These are phyloP conservation scores for Festucalex cinctus DNA, from an alignment of 2,113 vertebrate species.

Conservation along the genomic window DNA sequence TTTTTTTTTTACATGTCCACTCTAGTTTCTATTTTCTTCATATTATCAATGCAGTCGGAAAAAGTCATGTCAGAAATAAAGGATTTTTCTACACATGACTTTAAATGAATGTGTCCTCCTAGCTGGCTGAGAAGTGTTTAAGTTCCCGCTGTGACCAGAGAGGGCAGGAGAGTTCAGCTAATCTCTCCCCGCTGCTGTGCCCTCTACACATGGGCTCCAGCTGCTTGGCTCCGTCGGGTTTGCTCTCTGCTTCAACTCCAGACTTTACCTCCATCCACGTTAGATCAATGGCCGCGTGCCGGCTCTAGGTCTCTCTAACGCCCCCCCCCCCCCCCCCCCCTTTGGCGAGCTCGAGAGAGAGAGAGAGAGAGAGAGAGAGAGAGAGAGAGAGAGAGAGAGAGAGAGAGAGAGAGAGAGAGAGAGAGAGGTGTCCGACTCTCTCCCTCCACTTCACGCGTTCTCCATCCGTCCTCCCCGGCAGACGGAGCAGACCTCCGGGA, in stretches of 20 bases:
- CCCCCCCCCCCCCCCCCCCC: not conserved
- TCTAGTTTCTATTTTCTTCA: too few species aligned
- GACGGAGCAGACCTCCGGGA: conserved; percentile 57
- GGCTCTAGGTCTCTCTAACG: conserved; percentile 17
- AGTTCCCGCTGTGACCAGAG: conserved; percentile 42
- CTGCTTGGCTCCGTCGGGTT: not conserved
- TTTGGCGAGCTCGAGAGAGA: not conserved
- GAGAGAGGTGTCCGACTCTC: conserved; percentile 7
- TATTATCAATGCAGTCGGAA: not conserved
- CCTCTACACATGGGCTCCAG: conserved; percentile 8
- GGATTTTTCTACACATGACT: not conserved
- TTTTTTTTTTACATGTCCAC: too few species aligned
- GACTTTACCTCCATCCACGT: conserved; percentile 52
- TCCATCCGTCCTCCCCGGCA: conserved; percentile 42
- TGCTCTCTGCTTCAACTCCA: conserved; percentile 28
- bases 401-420: conserved; percentile 16
- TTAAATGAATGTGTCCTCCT: not conserved
- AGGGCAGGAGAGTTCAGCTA: conserved; percentile 52
- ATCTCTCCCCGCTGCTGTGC: conserved; percentile 19
- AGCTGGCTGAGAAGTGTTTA: not conserved
- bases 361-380: conserved; percentile 16
- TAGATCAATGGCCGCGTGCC: conserved; percentile 44
- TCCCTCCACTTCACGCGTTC: conserved; percentile 16
- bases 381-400: not conserved
- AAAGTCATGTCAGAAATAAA: not conserved